Conservation (phyloP, 2,113 vertebrate species). For the Morone saxatilis region DNA sequence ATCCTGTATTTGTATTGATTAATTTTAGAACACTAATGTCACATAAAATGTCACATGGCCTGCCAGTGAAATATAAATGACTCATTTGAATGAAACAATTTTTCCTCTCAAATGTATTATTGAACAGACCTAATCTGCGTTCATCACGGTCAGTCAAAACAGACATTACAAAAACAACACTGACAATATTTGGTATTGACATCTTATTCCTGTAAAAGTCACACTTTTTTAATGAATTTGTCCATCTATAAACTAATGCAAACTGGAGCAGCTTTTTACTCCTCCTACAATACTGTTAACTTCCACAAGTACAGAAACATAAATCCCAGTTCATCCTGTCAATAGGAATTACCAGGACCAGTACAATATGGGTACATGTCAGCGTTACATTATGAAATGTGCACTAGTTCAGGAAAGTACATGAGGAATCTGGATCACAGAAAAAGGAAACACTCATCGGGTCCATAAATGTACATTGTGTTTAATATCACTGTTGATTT, state of each 20-base stretch:
- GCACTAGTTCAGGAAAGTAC: conserved; percentile 39
- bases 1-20: not conserved
- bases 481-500: conserved; percentile 63
- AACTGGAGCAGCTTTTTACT: conserved; percentile 16
- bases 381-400: conserved; percentile 41
- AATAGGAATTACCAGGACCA: conserved; percentile 32
- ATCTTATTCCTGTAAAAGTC: not conserved
- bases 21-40: conserved; percentile 1
- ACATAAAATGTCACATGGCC: not conserved
- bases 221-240: not conserved
- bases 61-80: not conserved
- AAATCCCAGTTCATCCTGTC: not conserved
- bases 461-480: conserved; percentile 56
- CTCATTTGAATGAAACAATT: not conserved
- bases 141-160: not conserved
- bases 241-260: not conserved
- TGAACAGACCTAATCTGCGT: not conserved
- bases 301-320: not conserved
- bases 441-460: conserved; percentile 38
- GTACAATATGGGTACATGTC: conserved; percentile 36
- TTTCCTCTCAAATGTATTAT: not conserved
- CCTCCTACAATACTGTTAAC: not conserved
- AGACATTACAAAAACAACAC: no score
- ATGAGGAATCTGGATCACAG: conserved; percentile 46
- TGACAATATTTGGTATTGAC: no score